Percentiles rank a stretch among this genome's conserved stretches.
Conservation (phyloP, 2,888 invertebrate genomes). For the Sympetrum striolatum region DNA sequence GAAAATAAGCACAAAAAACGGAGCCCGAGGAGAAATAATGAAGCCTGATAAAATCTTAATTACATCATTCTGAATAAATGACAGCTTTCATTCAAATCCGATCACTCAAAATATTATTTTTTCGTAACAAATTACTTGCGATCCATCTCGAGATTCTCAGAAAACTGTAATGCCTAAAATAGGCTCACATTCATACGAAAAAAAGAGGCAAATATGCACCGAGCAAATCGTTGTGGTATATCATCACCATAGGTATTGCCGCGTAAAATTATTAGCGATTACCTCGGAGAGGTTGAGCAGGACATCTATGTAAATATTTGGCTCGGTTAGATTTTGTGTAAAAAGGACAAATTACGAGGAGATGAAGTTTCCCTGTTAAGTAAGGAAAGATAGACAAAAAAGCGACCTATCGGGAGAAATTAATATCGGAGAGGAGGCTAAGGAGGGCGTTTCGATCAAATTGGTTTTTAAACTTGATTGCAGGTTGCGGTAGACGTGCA, state of each 20-base stretch:
- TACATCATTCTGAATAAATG: too few species aligned
- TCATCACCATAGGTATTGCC: background rate
- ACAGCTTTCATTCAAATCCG: too few species aligned
- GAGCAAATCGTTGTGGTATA: background rate
- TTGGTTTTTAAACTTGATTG: background rate
- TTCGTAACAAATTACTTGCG: too few species aligned
- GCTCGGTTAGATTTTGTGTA: background rate
- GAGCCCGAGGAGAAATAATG: too few species aligned
- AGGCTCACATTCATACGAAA: background rate
- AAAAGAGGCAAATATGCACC: background rate
- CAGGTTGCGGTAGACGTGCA: background rate
- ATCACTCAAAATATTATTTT: too few species aligned
- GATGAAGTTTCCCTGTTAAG: background rate
- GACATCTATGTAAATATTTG: background rate
- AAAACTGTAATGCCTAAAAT: too few species aligned
- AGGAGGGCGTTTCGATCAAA: background rate
- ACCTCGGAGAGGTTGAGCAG: background rate
- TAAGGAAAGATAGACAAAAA: background rate
- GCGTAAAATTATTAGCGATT: background rate
- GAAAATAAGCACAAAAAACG: too few species aligned
- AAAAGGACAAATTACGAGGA: background rate
- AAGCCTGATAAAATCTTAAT: too few species aligned
- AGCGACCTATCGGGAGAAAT: background rate
- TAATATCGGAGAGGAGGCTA: background rate
- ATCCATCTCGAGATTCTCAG: too few species aligned